Percentiles rank a stretch among this genome's conserved stretches.
phyloP scores from a whole-genome alignment of 2,888 invertebrate genomes.

The Allacma fusca region DNA sequence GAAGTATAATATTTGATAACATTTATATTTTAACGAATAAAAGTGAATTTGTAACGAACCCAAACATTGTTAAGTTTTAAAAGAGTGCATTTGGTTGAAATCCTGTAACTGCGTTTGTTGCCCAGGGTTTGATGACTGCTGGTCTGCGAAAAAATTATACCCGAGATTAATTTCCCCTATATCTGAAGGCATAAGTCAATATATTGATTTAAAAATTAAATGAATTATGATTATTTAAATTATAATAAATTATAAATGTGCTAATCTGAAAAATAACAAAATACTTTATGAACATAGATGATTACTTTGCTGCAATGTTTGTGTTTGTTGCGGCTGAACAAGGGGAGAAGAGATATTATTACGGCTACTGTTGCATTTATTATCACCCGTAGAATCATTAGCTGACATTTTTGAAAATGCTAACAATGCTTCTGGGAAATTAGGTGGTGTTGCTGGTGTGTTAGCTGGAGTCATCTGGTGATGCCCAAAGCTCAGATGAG shows the following conservation, averaged over 20 bases:
- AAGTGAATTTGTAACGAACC: neutral
- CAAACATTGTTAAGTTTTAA: slow-evolving; percentile 29
- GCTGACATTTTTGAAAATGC: slow-evolving; percentile 81
- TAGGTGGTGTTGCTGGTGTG: slow-evolving; percentile 93
- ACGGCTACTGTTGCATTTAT: slow-evolving; percentile 25
- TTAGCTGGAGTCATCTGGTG: slow-evolving; percentile 84
- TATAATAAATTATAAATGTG: too few species aligned
- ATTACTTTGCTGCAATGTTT: slow-evolving; percentile 36
- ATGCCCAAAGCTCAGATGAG: slow-evolving; percentile 36
- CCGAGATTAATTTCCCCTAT: too few species aligned
- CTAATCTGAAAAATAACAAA: too few species aligned
- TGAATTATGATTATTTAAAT: too few species aligned
- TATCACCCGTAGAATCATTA: slow-evolving; percentile 26
- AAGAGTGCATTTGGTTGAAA: slow-evolving; percentile 27
- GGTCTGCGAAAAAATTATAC: slow-evolving; percentile 19
- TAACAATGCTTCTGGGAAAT: slow-evolving; percentile 88
- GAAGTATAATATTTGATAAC: slow-evolving; percentile 9
- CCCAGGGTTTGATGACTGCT: slow-evolving; percentile 29
- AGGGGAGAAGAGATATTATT: slow-evolving; percentile 39
- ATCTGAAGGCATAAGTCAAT: too few species aligned
- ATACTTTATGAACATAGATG: too few species aligned
- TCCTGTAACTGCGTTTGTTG: slow-evolving; percentile 26
- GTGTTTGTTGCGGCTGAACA: slow-evolving; percentile 35
- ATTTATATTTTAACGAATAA: slow-evolving; percentile 19
- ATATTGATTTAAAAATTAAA: too few species aligned